Percentiles rank a stretch among this genome's conserved stretches.
Evolutionary conservation across 2,888 invertebrate genomes (phyloP).

Genomic region (Cheilosia grossa): DNA sequence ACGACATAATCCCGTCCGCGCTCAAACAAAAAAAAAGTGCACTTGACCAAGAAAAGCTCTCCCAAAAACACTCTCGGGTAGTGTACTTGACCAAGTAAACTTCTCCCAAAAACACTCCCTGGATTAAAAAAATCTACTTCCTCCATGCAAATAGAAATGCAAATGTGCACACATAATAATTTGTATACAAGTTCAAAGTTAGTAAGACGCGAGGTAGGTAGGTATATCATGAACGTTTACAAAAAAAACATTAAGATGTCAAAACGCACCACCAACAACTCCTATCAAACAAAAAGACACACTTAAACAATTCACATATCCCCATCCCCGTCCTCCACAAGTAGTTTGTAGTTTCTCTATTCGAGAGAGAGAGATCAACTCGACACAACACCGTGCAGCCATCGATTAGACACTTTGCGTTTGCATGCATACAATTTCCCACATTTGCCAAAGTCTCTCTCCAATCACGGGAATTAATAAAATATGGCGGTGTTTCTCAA

Average conservation of each 20-base stretch:
- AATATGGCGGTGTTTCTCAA: slow-evolving; percentile 67
- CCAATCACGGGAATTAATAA: slow-evolving; percentile 61
- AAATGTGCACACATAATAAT: no score
- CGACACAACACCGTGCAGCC: neutral
- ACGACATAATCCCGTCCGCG: no score
- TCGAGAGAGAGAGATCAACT: slow-evolving; percentile 49
- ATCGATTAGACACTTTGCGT: slow-evolving; percentile 45
- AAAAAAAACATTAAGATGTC: slow-evolving; percentile 17
- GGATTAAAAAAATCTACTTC: no score
- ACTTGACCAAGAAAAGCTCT: no score
- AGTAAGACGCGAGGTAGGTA: slow-evolving; percentile 2
- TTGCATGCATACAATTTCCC: slow-evolving; percentile 54
- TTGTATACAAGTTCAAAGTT: slow-evolving; percentile 7
- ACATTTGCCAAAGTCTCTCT: slow-evolving; percentile 40
- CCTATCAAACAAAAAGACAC: slow-evolving; percentile 10
- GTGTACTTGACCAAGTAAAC: no score
- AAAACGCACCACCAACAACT: slow-evolving; percentile 25
- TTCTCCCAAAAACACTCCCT: no score
- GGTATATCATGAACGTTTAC: neutral
- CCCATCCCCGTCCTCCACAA: neutral
- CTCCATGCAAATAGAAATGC: no score
- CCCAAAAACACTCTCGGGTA: no score
- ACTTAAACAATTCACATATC: slow-evolving; percentile 3
- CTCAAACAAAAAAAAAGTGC: no score
- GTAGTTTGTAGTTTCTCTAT: slow-evolving; percentile 50